These are phyloP conservation scores for Chloroclysta siterata DNA, from an alignment of 2,888 invertebrate genomes.

Conservation along the genomic window DNA sequence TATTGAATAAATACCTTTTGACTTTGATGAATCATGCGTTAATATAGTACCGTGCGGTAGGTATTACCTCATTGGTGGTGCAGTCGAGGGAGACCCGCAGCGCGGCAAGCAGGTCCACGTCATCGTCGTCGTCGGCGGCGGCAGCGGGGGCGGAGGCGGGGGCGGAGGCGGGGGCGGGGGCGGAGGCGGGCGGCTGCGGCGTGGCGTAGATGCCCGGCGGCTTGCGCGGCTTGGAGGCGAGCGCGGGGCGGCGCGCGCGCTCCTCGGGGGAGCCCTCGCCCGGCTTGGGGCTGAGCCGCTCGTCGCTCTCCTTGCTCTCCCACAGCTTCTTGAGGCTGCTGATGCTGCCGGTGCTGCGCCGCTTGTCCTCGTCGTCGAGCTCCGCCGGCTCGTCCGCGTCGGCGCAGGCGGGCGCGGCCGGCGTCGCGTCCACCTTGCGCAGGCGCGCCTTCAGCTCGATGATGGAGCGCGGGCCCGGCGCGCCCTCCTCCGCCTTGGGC, in stretches of 20 bases:
- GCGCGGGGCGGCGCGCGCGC: slow-evolving; percentile 50
- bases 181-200: slow-evolving; percentile 63
- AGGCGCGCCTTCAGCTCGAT: slow-evolving; percentile 94
- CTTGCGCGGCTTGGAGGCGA: slow-evolving; percentile 77
- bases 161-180: slow-evolving; percentile 58
- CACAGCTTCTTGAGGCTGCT: slow-evolving; percentile 96
- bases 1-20: too few relatives aligned
- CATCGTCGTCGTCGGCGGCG: slow-evolving; percentile 48
- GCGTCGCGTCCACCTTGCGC: slow-evolving; percentile 88
- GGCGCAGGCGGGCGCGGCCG: slow-evolving; percentile 62
- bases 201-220: slow-evolving; percentile 91
- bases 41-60: too few relatives aligned
- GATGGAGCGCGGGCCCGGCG: slow-evolving; percentile 84
- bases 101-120: slow-evolving; percentile 75
- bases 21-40: too few relatives aligned
- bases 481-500: slow-evolving; percentile 80
- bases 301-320: slow-evolving; percentile 90
- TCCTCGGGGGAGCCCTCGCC: slow-evolving; percentile 67
- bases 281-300: slow-evolving; percentile 88
- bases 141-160: slow-evolving; percentile 58
- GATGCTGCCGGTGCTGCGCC: slow-evolving; percentile 96
- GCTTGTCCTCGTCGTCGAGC: slow-evolving; percentile 91
- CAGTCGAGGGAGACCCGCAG: slow-evolving; percentile 86
- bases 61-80: slow-evolving; percentile 80
- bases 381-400: slow-evolving; percentile 59